These are phyloP conservation scores for Eupleurogrammus muticus DNA, from an alignment of 2,797 vertebrate species.

Conservation along the genomic window DNA sequence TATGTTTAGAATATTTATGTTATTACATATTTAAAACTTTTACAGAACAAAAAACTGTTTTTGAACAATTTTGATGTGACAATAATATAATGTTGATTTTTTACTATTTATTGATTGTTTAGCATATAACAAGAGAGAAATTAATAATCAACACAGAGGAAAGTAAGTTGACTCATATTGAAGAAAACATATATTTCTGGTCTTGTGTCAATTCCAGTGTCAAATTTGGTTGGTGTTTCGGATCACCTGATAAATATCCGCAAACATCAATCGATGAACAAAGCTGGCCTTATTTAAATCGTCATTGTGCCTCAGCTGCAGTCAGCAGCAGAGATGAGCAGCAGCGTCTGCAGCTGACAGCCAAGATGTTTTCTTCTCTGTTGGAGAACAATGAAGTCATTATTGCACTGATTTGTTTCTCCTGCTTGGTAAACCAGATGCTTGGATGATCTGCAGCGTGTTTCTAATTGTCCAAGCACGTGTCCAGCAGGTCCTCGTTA, in stretches of 20 bases:
- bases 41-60: no score
- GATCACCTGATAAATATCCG: neutral
- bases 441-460: slow-evolving; percentile 48
- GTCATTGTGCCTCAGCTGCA: neutral
- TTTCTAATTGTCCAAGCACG: slow-evolving; percentile 66
- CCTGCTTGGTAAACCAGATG: slow-evolving; percentile 55
- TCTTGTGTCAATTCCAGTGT: no score
- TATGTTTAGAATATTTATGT: no score
- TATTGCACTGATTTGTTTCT: slow-evolving; percentile 71
- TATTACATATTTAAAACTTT: no score
- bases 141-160: no score
- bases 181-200: no score
- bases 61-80: no score
- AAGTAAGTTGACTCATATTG: no score
- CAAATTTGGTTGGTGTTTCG: no score
- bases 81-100: no score
- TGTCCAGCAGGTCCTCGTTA: slow-evolving; percentile 74
- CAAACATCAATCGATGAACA: neutral
- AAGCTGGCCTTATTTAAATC: neutral
- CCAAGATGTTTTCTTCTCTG: slow-evolving; percentile 31
- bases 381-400: slow-evolving; percentile 74
- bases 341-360: slow-evolving; percentile 27
- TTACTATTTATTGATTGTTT: no score
- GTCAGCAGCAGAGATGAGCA: neutral
- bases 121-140: no score